Base-by-base conservation (phyloP, 2,888 invertebrate species). In the Sphaeridia pumilis region DNA sequence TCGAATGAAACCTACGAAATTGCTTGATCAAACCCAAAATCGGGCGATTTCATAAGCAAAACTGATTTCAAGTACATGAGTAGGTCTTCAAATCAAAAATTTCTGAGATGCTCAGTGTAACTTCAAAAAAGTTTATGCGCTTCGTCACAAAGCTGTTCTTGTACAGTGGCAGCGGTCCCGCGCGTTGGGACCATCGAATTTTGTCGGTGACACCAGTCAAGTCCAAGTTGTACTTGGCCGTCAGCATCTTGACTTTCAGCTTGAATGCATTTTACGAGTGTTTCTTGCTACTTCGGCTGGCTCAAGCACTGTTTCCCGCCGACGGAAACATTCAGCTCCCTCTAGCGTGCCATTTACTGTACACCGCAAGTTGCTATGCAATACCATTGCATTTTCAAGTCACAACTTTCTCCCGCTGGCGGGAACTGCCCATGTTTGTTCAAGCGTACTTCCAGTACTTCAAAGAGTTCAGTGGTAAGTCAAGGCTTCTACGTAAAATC, bases 321-420 rank as follows among this genome's bases (percentile, higher is more conserved):
- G n/a, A 43, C 21, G 24, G 20, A 21, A 31, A 22, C 24, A 43
- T n/a, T 4, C 10, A 26, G 2, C 21, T 49, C 3, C 2, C 10
- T 10, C 4, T 12, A 2, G 41, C 27, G 7, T 10, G 24, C 27
- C 49, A 49, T 20, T 12, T 41, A 5, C 21, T 22, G 10, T 49
- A 49, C 24, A 24, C 41, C 10, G 22, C 43, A 5, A 41, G 49
- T 28, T 26, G 27, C 10, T 49, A 49, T 17, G 49, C 31, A 1
- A 43, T 49, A 3, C 49, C 49, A n/a, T 17, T 49, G 42, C 49
- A 49, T 34, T 43, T 42, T 3, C 49, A 49, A 28, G 1, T 43
- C n/a, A 49, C 26, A 41, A 49, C 49, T 26, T 49, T 49, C 24
- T 14, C 4, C 10, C 17, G 41, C 21, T 49, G 49, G 49, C 20